phyloP scores from a whole-genome alignment of 2,888 invertebrate genomes.

The Brachypalpus laphriformis region DNA sequence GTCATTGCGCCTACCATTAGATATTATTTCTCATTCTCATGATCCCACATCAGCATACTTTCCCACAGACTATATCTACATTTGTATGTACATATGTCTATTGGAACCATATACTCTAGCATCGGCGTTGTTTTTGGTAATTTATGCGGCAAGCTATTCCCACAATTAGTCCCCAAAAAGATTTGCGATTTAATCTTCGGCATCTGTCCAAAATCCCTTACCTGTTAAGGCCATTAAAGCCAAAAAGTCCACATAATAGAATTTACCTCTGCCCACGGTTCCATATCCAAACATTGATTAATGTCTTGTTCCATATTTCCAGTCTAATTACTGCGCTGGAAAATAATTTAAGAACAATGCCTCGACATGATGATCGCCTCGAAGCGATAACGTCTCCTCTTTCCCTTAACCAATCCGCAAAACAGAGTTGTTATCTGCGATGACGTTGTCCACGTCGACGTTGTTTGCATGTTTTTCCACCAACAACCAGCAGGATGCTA shows the following conservation, averaged over 20 bases:
- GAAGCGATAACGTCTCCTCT: slow-evolving; percentile 54
- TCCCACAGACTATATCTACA: slow-evolving; percentile 45
- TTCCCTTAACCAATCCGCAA: slow-evolving; percentile 47
- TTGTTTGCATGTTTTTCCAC: slow-evolving; percentile 72
- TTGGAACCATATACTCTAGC: slow-evolving; percentile 26
- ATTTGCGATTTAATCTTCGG: slow-evolving; percentile 62
- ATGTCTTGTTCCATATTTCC: slow-evolving; percentile 74
- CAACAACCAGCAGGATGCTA: slow-evolving; percentile 70
- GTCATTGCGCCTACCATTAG: slow-evolving; percentile 40
- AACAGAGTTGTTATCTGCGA: slow-evolving; percentile 74
- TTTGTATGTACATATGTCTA: too few relatives aligned
- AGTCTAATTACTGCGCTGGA: slow-evolving; percentile 71
- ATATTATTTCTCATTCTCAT: background rate
- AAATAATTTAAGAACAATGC: slow-evolving; percentile 72
- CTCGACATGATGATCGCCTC: slow-evolving; percentile 62
- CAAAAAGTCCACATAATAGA: background rate
- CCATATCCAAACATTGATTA: slow-evolving; percentile 68
- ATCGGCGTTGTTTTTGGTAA: slow-evolving; percentile 33
- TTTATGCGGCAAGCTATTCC: slow-evolving; percentile 51
- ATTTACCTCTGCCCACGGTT: slow-evolving; percentile 14
- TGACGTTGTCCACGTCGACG: slow-evolving; percentile 70
- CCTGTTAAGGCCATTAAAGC: background rate
- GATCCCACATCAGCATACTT: slow-evolving; percentile 9
- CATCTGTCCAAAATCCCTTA: slow-evolving; percentile 52
- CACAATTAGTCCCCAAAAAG: slow-evolving; percentile 71